Percentiles rank a stretch among this genome's conserved stretches.
Evolutionary conservation across 2,888 invertebrate genomes (phyloP).

Genomic region (Bellardia pandia): DNA sequence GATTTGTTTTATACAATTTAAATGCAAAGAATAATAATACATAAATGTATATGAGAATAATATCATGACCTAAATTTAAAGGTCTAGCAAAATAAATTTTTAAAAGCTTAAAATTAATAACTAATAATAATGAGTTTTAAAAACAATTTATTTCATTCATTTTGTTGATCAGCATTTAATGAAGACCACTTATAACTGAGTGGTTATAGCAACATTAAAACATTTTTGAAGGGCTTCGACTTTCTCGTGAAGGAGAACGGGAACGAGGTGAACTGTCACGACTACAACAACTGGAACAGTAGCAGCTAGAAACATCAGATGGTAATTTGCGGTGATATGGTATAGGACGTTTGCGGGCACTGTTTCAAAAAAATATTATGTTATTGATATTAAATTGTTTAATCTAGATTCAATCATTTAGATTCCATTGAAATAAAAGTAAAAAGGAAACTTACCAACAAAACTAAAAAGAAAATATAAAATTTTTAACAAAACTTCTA

Average conservation of each 20-base stretch:
- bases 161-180: constrained; percentile 18
- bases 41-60: no score
- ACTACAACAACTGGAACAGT: constrained; percentile 86
- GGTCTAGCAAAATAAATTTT: constrained; percentile 9
- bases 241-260: constrained; percentile 80
- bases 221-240: constrained; percentile 80
- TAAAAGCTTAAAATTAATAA: constrained; percentile 9
- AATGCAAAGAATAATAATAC: background rate
- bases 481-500: constrained; percentile 40
- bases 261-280: constrained; percentile 83
- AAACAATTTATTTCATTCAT: constrained; percentile 1
- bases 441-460: constrained; percentile 77
- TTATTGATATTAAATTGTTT: constrained; percentile 8
- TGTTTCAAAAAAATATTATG: constrained; percentile 81
- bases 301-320: constrained; percentile 87
- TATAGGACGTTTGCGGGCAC: constrained; percentile 97
- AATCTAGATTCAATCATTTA: background rate
- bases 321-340: constrained; percentile 96
- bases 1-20: background rate
- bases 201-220: constrained; percentile 78
- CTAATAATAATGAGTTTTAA: constrained; percentile 29
- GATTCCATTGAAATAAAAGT: constrained; percentile 19
- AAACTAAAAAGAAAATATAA: constrained; percentile 59
- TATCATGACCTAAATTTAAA: background rate
- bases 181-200: background rate